phyloP scores from a whole-genome alignment of 2,113 vertebrate species.

The Pyxicephalus adspersus region DNA sequence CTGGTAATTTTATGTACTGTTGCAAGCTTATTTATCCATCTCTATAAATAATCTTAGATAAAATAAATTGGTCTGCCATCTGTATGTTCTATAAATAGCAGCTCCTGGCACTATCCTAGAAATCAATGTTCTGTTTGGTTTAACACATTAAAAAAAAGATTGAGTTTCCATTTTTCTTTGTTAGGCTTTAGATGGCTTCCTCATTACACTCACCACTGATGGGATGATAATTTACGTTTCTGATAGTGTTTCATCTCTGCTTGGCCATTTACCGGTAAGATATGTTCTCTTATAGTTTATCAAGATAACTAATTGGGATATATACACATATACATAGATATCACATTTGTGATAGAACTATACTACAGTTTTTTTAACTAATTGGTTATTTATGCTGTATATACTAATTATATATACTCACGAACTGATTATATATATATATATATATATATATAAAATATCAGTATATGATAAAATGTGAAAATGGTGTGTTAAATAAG shows the following conservation, averaged over 20 bases:
- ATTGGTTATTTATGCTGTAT: too few species aligned
- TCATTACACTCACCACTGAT: constrained; percentile 86
- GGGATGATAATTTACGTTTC: constrained; percentile 91
- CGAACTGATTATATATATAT: too few species aligned
- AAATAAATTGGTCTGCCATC: constrained; percentile 11
- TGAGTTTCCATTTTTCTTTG: constrained; percentile 40
- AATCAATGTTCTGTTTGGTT: constrained; percentile 1
- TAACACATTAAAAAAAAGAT: constrained; percentile 6
- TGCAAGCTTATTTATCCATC: not conserved
- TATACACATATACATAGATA: too few species aligned
- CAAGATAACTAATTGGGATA: too few species aligned
- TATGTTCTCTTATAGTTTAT: constrained; percentile 44
- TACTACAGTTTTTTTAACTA: too few species aligned
- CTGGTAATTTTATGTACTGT: not conserved
- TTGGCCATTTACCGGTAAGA: constrained; percentile 94
- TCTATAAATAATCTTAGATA: constrained; percentile 23
- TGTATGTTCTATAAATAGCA: constrained; percentile 3
- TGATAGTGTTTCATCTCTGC: constrained; percentile 84
- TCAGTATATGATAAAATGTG: too few species aligned
- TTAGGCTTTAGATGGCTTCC: constrained; percentile 90
- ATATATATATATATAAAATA: too few species aligned
- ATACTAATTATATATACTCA: too few species aligned
- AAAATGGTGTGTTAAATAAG: not conserved
- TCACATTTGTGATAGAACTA: too few species aligned
- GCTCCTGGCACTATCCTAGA: not conserved